Evolutionary conservation across 2,797 vertebrate species (phyloP).

Genomic region (Leptatherina wallacei): DNA sequence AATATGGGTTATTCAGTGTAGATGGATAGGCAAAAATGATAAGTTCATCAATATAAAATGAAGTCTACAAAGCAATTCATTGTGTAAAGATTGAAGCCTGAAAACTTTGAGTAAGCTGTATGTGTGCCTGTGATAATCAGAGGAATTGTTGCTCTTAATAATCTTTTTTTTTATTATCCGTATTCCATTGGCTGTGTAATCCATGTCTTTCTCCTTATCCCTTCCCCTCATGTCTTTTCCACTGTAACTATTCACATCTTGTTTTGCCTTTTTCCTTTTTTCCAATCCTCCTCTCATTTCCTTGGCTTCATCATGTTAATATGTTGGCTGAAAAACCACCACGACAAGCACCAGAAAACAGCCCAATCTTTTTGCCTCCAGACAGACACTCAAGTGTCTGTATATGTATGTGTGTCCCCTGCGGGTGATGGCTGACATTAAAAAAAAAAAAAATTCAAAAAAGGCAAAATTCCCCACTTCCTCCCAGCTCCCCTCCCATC

Average conservation of each 20-base stretch:
- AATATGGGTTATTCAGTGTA: background rate
- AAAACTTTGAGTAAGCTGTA: background rate
- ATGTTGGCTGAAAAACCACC: constrained; percentile 40
- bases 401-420: constrained; percentile 51
- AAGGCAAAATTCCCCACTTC: constrained; percentile 65
- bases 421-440: constrained; percentile 76
- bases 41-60: constrained; percentile 1
- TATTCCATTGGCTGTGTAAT: constrained; percentile 18
- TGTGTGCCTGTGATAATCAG: constrained; percentile 35
- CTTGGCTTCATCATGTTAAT: constrained; percentile 50
- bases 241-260: constrained; percentile 1
- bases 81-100: background rate
- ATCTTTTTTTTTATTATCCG: constrained; percentile 21
- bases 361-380: constrained; percentile 53
- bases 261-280: constrained; percentile 10
- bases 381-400: constrained; percentile 45
- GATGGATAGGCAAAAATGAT: background rate
- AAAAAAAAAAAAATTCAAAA: constrained; percentile 57
- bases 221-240: constrained; percentile 21
- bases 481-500: constrained; percentile 17
- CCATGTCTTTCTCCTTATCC: constrained; percentile 20
- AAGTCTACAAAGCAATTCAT: background rate
- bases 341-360: constrained; percentile 59
- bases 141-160: constrained; percentile 18
- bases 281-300: constrained; percentile 21